phyloP scores from a whole-genome alignment of 2,888 invertebrate species.

The Leucophenga montana region DNA sequence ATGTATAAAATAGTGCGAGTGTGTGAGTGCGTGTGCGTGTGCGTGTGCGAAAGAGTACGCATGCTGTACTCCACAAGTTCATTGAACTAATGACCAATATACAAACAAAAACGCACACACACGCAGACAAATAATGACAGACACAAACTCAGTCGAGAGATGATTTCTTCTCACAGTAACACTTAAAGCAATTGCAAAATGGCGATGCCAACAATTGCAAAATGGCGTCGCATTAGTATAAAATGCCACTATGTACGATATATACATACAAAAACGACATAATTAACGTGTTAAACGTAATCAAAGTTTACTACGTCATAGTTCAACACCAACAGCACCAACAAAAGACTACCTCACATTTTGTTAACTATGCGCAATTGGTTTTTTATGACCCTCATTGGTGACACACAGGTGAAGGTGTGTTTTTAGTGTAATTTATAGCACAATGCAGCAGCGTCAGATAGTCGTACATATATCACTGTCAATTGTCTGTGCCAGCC shows the following conservation, averaged over 20 bases:
- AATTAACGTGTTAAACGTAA: neutral
- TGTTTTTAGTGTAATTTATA: no score
- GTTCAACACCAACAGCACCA: no score
- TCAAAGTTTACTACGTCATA: no score
- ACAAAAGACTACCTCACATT: no score
- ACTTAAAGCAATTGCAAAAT: neutral
- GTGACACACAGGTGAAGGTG: no score
- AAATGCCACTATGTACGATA: no score
- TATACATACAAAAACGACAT: neutral
- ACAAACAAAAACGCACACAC: neutral
- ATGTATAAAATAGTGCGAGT: neutral
- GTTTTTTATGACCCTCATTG: no score
- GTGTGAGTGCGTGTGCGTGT: neutral
- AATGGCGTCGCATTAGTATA: neutral
- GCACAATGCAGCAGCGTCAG: no score
- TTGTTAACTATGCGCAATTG: no score
- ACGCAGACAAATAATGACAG: neutral
- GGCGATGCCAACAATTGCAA: neutral
- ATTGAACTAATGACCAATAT: constrained; percentile 13
- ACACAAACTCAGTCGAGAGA: neutral
- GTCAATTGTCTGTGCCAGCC: no score
- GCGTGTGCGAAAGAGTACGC: neutral
- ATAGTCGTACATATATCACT: no score
- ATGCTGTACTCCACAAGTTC: neutral
- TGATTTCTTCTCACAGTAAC: neutral